These are phyloP conservation scores for Callionymus lyra DNA, from an alignment of 2,113 vertebrate genomes.

Conservation along the genomic window DNA sequence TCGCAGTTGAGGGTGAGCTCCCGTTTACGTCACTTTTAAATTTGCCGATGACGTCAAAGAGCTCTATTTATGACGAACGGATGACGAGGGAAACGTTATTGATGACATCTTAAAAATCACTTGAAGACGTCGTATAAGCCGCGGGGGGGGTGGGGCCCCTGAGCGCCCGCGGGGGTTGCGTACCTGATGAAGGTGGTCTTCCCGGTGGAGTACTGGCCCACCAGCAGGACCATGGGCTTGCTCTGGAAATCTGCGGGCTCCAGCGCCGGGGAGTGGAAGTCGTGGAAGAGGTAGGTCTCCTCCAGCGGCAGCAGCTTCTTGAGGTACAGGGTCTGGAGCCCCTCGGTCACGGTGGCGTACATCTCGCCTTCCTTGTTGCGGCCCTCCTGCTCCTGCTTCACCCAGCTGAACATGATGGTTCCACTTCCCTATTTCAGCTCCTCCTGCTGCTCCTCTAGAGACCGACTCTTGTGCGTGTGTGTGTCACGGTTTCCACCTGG, in stretches of 20 bases:
- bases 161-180: background rate
- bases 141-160: background rate
- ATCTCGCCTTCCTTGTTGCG: slow-evolving; percentile 65
- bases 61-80: too few relatives aligned
- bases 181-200: slow-evolving; percentile 76
- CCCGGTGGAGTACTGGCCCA: slow-evolving; percentile 73
- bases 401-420: slow-evolving; percentile 68
- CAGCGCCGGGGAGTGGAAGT: slow-evolving; percentile 72
- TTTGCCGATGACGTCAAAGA: too few relatives aligned
- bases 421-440: slow-evolving; percentile 37
- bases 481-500: background rate
- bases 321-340: slow-evolving; percentile 63
- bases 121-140: too few relatives aligned
- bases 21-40: too few relatives aligned
- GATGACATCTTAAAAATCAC: too few relatives aligned
- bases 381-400: slow-evolving; percentile 64
- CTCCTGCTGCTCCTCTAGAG: background rate
- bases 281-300: slow-evolving; percentile 70
- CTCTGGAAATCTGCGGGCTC: slow-evolving; percentile 72
- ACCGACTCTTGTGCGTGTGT: background rate
- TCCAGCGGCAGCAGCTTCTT: slow-evolving; percentile 70
- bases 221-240: slow-evolving; percentile 73
- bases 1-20: too few relatives aligned
- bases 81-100: too few relatives aligned
- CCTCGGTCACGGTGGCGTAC: slow-evolving; percentile 71